Evolutionary conservation across 2,888 invertebrate genomes (phyloP).

Genomic region (Luperina nickerlii): DNA sequence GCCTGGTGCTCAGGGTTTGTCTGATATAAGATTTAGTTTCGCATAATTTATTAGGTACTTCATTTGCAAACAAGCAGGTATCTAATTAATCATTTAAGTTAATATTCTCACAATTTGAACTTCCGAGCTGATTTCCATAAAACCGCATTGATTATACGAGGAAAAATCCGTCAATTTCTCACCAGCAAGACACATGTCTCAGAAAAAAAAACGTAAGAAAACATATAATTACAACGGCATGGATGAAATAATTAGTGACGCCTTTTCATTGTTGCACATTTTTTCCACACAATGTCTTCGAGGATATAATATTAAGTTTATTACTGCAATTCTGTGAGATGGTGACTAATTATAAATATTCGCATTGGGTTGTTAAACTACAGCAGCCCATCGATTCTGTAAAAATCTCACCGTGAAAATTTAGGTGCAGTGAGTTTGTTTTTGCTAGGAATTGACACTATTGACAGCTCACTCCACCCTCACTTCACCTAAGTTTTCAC

Average conservation of each 20-base stretch:
- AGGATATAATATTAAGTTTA: conserved; percentile 23
- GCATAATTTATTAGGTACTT: neutral
- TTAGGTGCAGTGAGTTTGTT: too few relatives aligned
- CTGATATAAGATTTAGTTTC: neutral
- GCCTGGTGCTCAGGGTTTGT: neutral
- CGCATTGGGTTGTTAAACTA: neutral
- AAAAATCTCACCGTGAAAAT: too few relatives aligned
- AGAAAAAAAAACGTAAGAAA: neutral
- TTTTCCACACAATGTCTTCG: conserved; percentile 15
- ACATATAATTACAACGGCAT: neutral
- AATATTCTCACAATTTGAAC: neutral
- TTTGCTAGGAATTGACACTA: too few relatives aligned
- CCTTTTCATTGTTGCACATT: conserved; percentile 35
- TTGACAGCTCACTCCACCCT: too few relatives aligned
- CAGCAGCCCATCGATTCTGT: too few relatives aligned
- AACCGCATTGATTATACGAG: neutral
- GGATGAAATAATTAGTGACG: conserved; percentile 16
- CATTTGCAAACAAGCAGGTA: neutral
- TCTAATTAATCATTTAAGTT: neutral
- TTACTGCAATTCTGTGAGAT: conserved; percentile 25
- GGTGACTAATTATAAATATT: conserved; percentile 5
- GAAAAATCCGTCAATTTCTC: conserved; percentile 1
- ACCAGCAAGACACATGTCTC: neutral
- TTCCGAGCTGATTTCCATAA: neutral
- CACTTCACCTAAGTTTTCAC: too few relatives aligned